Base-by-base conservation (phyloP, 2,888 invertebrate genomes). In the Beris chalybata region DNA sequence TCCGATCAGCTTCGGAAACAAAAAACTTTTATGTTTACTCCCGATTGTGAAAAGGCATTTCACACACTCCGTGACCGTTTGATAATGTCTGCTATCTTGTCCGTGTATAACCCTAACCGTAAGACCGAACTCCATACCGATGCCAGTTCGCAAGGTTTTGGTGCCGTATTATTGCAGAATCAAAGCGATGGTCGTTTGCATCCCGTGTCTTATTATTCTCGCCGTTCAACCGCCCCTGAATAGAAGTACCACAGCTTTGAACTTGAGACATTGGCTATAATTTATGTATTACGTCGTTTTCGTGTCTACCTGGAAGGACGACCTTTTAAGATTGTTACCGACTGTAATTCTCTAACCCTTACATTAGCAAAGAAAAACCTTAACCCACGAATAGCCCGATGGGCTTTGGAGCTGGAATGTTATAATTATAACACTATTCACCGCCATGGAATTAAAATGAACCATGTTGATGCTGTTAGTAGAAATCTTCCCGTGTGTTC, bases 191-290 rank as follows among this genome's bases (percentile, higher is more conserved):
- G 67, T 7, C 65, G 68, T 29, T 54, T 72, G 0, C 71, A 73
- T 5, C 76, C 76, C 0, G 73, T 77, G 5, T 44, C 45, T 38
- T 75, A 73, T 58, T 74, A 68, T 55, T 76, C 76, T 44, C 56
- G 72, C 9, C 72, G 72, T 4, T 74, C 74, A 0, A 70, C 69
- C 47, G 56, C 43, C 2, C 73, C 73, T 12, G 75, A 74, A 63
- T 65, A 69, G 4, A 53, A 70, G 4, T 76, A 73, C 61, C 73
- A 75, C 55, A 74, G 73, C 47, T 77, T 76, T 64, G 75, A 77
- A 52, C 69, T 78, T 0, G 73, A 77, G 63, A 75, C 76, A 0
- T 64, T 78, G 1, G 76, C 76, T 0, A 75, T 76, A 0, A 70
- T 50, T 1, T 73, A 73, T 69, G 73, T 74, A 0, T 64, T 77